Conservation (phyloP, 2,113 vertebrate genomes). For the Gopherus flavomarginatus region DNA sequence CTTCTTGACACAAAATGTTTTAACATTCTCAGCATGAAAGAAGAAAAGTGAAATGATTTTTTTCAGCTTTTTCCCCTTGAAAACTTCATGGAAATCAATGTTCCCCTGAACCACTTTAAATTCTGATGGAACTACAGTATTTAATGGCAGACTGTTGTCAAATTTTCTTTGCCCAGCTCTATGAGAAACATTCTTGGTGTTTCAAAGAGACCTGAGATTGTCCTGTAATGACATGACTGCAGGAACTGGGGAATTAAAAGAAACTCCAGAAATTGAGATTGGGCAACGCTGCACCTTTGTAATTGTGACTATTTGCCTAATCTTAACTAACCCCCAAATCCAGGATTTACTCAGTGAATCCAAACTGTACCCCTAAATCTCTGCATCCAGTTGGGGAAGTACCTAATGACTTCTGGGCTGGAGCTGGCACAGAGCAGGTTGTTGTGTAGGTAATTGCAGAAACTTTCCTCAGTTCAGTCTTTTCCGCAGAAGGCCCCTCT, state of each 20-base stretch:
- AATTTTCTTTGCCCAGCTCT: not conserved
- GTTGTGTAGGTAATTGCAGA: not conserved
- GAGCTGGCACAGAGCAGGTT: not conserved
- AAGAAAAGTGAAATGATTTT: not conserved
- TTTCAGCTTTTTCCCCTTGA: not conserved
- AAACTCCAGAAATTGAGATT: not conserved
- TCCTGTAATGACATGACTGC: not conserved
- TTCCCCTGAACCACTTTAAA: not conserved
- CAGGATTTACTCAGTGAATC: not conserved
- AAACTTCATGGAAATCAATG: not conserved
- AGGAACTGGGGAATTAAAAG: not conserved
- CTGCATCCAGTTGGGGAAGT: not conserved
- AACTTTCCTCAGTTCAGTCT: accelerated
- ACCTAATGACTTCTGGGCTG: accelerated
- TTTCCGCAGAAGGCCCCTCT: not conserved
- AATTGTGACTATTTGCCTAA: not conserved
- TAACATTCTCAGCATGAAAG: not conserved
- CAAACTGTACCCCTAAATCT: not conserved
- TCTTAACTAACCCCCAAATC: not conserved
- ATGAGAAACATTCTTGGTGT: not conserved
- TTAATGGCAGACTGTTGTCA: not conserved
- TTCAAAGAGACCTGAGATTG: not conserved
- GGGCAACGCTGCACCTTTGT: not conserved
- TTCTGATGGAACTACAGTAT: not conserved
- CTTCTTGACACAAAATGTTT: not conserved